Evolutionary conservation across 1,140 invertebrate genomes (phyloP).

Genomic region (Vollenhovia emeryi): DNA sequence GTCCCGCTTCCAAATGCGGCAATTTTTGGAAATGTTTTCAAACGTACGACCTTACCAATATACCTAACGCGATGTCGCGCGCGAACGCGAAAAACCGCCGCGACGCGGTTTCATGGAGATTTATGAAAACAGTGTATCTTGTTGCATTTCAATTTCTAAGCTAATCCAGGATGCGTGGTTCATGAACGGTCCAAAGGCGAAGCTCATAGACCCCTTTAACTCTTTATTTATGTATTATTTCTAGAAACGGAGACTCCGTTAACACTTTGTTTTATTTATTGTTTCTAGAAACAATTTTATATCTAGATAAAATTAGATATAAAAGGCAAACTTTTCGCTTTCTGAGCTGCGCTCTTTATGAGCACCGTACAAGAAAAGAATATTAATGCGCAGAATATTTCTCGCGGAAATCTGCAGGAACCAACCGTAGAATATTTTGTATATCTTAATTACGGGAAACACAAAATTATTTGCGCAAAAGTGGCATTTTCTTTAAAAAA

Average conservation of each 20-base stretch:
- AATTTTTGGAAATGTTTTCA: not conserved
- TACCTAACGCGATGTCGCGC: not conserved
- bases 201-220: not conserved
- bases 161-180: not conserved
- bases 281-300: not conserved
- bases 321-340: not conserved
- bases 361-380: not conserved
- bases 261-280: not conserved
- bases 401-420: not conserved
- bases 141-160: constrained; percentile 23
- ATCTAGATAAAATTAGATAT: not conserved
- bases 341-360: not conserved
- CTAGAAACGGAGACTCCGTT: not conserved
- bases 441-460: constrained; percentile 3
- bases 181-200: not conserved
- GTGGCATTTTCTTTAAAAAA: not conserved
- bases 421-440: not conserved
- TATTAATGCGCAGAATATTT: not conserved
- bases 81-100: not conserved
- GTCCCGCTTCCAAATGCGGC: not conserved
- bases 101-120: constrained; percentile 1
- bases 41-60: not conserved
- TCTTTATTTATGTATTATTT: too few species aligned
- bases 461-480: not conserved
- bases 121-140: not conserved